Conservation (phyloP, 2,888 invertebrate genomes). For the Stomorhina lunata region DNA sequence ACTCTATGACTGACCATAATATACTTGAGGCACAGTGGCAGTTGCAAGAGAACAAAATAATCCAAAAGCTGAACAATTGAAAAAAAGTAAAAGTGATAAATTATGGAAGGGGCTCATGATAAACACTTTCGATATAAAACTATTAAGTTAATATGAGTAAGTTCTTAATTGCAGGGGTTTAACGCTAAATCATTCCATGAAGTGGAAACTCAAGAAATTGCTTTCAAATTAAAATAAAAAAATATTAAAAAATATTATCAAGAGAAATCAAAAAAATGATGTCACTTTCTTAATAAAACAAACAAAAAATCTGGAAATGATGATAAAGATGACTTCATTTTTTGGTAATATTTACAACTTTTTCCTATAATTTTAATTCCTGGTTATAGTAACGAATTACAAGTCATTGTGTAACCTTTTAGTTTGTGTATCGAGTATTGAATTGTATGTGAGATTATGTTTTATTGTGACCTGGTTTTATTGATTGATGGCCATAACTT, state of each 20-base stretch:
- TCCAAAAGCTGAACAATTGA: constrained; percentile 10
- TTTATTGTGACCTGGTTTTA: constrained; percentile 32
- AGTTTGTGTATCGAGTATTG: background rate
- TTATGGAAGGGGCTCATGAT: background rate
- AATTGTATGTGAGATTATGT: background rate
- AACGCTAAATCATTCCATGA: too few species aligned
- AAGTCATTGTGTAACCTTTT: background rate
- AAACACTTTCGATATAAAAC: background rate
- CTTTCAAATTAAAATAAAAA: too few species aligned
- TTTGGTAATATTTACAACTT: background rate
- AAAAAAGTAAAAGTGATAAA: constrained; percentile 36
- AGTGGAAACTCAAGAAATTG: too few species aligned
- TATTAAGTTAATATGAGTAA: too few species aligned
- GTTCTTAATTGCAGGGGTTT: too few species aligned
- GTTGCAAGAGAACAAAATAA: background rate
- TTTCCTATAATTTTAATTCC: background rate
- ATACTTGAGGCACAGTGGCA: background rate
- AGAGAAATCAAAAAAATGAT: background rate
- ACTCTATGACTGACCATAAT: background rate
- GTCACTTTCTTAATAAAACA: too few species aligned
- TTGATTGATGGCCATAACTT: constrained; percentile 53
- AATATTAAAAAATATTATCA: background rate
- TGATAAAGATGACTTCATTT: background rate
- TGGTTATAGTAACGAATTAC: background rate
- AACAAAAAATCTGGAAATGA: too few species aligned